Evolutionary conservation across 2,888 invertebrate species (phyloP), one percentile per base, ranked within the genome.

Genomic region (Hartigia nigra): DNA sequence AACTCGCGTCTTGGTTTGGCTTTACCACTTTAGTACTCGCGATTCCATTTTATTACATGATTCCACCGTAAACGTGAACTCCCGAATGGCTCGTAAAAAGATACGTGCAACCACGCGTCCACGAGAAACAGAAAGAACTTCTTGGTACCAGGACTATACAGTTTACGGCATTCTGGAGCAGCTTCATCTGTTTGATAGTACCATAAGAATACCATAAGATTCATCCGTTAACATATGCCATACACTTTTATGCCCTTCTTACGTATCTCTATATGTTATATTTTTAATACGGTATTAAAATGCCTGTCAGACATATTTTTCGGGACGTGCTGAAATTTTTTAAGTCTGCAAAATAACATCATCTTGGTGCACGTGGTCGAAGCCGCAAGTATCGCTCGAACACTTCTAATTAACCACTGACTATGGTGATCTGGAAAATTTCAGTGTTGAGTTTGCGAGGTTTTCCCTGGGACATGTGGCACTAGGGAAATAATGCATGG

Each of bases 31-130:
- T 36, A 80, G 79, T 81, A 82, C 80, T 81, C 77, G 82, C 82
- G 85, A 84, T 84, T 82, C 81, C 85, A 81, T 84, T 87, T 88
- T 86, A 86, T 84, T 84, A 80, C 84, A 35, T 81, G 81, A 85
- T 86, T 55, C 82, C 78, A 78, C 84, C 79, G 79, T 85, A 87
- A 86, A 85, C 81, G 83, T 82, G 37, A 81, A 79, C 78, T 79
- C 77, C 74, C 72, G 34, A 76, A 74, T 76, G 81, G 78, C 78
- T 85, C 84, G 82, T 84, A 86, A 85, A 84, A 77, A 76, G 79
- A 79, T 80, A 79, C 80, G 82, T 81, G 81, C 70, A 79, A 76
- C 76, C 77, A 80, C 76, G 39, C 74, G 77, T 32, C 31, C 74
- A 23, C 23, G 55, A 55, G 55, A 23, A 55, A 23, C 55, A 23